A percentile compares a stretch with the other conserved stretches of the same genome.
phyloP scores from a whole-genome alignment of 2,888 invertebrate genomes.

The Hecatera dysodea region DNA sequence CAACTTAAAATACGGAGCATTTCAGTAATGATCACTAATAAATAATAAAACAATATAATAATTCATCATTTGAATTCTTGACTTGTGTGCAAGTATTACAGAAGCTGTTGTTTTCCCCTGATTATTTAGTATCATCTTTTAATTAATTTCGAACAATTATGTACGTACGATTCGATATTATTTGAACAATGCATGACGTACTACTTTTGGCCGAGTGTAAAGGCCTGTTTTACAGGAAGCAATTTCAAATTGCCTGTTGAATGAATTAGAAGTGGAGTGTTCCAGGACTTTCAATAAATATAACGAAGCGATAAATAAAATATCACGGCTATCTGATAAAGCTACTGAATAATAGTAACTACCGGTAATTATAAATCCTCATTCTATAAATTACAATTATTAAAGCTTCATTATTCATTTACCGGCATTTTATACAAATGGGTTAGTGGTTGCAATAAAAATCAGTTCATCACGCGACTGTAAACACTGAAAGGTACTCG shows the following conservation, averaged over 20 bases:
- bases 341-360: conserved; percentile 21
- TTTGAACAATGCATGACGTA: conserved; percentile 26
- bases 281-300: conserved; percentile 32
- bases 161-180: conserved; percentile 5
- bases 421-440: conserved; percentile 16
- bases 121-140: conserved; percentile 2
- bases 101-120: neutral
- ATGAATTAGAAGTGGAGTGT: conserved; percentile 35
- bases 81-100: neutral
- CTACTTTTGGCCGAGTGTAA: conserved; percentile 15
- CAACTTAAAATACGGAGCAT: neutral
- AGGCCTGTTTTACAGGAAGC: conserved; percentile 13
- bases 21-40: neutral
- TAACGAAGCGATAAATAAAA: conserved; percentile 34
- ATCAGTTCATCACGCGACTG: conserved; percentile 36
- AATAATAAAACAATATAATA: neutral
- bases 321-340: conserved; percentile 39
- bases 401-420: conserved; percentile 31
- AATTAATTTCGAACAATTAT: conserved; percentile 19
- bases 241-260: conserved; percentile 31
- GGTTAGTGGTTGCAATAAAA: conserved; percentile 32
- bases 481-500: neutral
- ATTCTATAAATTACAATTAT: conserved; percentile 17
- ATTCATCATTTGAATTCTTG: neutral
- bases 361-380: conserved; percentile 32